A percentile compares a stretch with the other conserved stretches of the same genome.
Evolutionary conservation across 2,888 invertebrate genomes (phyloP).

Genomic region (Plagodis pulveraria): DNA sequence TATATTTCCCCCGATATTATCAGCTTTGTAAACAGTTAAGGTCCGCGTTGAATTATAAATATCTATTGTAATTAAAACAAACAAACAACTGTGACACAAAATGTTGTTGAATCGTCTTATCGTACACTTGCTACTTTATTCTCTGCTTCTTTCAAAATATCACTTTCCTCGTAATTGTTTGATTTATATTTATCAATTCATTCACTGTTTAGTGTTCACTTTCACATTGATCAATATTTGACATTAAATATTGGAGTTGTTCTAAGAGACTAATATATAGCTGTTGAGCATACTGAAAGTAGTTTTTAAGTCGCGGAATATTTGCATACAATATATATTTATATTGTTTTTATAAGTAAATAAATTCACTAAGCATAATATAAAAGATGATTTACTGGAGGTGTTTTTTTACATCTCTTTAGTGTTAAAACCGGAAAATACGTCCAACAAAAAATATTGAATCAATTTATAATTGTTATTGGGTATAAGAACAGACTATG

Average conservation of each 20-base stretch:
- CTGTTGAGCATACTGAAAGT: constrained; percentile 10
- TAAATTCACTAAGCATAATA: too few relatives aligned
- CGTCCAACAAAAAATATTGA: too few relatives aligned
- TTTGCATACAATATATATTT: background rate
- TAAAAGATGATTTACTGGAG: too few relatives aligned
- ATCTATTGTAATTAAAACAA: constrained; percentile 27
- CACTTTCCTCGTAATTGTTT: constrained; percentile 26
- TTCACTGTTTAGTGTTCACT: constrained; percentile 25
- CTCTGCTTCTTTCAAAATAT: constrained; percentile 16
- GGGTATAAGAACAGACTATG: too few relatives aligned
- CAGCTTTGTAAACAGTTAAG: constrained; percentile 44
- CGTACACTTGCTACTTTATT: constrained; percentile 15
- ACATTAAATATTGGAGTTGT: constrained; percentile 25
- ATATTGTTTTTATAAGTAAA: background rate
- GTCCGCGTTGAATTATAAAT: constrained; percentile 44
- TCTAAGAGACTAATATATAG: constrained; percentile 7
- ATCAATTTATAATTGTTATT: too few relatives aligned
- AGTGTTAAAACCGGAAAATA: too few relatives aligned
- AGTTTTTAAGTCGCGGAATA: background rate
- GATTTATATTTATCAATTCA: constrained; percentile 22
- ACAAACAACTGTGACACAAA: constrained; percentile 43
- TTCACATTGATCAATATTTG: constrained; percentile 31
- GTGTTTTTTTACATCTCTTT: too few relatives aligned
- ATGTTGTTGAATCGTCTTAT: constrained; percentile 16
- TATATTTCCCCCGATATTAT: constrained; percentile 41